A percentile compares a stretch with the other conserved stretches of the same genome.
Conservation (phyloP, 92 coral and sea anemone genomes). For the Umimayanthus chanpuru region DNA sequence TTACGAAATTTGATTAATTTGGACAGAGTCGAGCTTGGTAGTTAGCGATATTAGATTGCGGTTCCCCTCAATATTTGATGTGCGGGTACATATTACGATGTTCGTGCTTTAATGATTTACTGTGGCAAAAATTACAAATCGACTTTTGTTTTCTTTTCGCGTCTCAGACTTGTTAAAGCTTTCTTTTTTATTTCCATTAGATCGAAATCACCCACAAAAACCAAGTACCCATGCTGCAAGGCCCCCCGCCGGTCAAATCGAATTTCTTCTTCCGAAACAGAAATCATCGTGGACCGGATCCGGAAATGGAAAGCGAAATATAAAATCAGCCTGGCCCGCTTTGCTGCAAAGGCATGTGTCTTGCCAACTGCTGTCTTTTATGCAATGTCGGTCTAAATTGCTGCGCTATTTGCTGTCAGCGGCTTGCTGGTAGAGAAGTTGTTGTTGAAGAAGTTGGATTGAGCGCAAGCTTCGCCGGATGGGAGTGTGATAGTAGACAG, state of each 20-base stretch:
- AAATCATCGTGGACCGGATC: slow-evolving; percentile 73
- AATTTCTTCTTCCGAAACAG: slow-evolving; percentile 90
- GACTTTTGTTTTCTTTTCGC: neutral
- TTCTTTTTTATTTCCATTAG: slow-evolving; percentile 44
- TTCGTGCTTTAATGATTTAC: neutral
- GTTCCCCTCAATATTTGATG: neutral
- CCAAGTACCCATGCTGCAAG: slow-evolving; percentile 98
- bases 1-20: neutral
- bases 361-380: neutral
- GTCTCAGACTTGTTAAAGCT: neutral
- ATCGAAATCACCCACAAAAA: slow-evolving; percentile 87
- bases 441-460: neutral
- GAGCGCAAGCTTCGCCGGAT: neutral
- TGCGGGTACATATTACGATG: neutral
- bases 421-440: neutral
- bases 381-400: neutral
- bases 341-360: neutral
- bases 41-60: neutral
- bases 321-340: slow-evolving; percentile 22
- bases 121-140: neutral
- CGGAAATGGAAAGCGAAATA: slow-evolving; percentile 90
- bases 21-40: neutral
- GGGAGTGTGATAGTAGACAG: neutral
- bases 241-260: slow-evolving; percentile 93
- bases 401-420: slow-evolving; percentile 7